Evolutionary conservation across 2,888 invertebrate genomes (phyloP).

Genomic region (Lobophora halterata): DNA sequence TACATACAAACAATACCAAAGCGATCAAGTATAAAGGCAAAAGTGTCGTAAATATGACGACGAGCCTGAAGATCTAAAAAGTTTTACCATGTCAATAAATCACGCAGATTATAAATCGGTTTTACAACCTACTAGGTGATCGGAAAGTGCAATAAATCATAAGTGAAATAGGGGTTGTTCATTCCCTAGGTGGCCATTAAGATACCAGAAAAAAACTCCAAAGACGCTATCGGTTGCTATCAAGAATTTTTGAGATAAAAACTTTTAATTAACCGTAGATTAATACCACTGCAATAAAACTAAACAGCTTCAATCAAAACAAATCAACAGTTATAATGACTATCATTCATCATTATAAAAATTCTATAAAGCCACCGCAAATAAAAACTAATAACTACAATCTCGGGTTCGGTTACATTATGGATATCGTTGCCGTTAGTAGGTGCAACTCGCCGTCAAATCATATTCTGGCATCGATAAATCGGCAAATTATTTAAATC

Average conservation of each 20-base stretch:
- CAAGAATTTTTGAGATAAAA: slow-evolving; percentile 27
- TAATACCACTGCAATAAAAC: slow-evolving; percentile 44
- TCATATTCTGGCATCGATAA: slow-evolving; percentile 54
- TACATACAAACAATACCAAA: slow-evolving; percentile 16
- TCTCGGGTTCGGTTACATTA: slow-evolving; percentile 46
- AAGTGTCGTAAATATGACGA: slow-evolving; percentile 39
- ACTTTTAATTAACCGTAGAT: slow-evolving; percentile 42
- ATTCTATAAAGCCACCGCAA: slow-evolving; percentile 48
- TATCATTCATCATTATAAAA: slow-evolving; percentile 54
- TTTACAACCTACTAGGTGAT: slow-evolving; percentile 67
- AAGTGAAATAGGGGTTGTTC: slow-evolving; percentile 57
- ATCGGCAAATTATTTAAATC: slow-evolving; percentile 67
- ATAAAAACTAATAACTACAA: slow-evolving; percentile 48
- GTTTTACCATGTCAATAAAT: slow-evolving; percentile 68
- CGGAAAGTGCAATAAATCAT: slow-evolving; percentile 65
- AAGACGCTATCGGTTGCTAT: slow-evolving; percentile 21
- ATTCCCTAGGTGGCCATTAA: slow-evolving; percentile 52
- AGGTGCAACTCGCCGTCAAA: slow-evolving; percentile 50
- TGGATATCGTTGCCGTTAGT: slow-evolving; percentile 40
- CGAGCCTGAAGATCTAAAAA: slow-evolving; percentile 50
- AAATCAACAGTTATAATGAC: slow-evolving; percentile 53
- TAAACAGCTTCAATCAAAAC: slow-evolving; percentile 53
- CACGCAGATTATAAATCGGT: slow-evolving; percentile 69
- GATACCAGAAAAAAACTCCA: slow-evolving; percentile 31
- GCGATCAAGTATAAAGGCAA: slow-evolving; percentile 29